Evolutionary conservation across 2,888 invertebrate species (phyloP).

Genomic region (Cryptocheilus praepositus): DNA sequence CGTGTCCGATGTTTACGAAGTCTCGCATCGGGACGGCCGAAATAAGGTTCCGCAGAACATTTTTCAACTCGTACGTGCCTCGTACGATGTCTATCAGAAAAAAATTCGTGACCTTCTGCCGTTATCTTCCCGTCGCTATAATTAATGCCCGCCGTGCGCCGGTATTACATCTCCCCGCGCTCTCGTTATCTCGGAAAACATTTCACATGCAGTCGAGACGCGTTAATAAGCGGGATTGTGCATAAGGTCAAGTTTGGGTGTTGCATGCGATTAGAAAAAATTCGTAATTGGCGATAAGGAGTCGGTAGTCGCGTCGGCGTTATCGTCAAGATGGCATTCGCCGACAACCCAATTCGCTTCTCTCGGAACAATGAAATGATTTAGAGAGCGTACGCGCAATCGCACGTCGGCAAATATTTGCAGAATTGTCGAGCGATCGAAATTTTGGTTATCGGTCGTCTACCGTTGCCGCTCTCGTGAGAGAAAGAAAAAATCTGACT

Average conservation of each 20-base stretch:
- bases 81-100: conserved; percentile 5
- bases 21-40: too few relatives aligned
- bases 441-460: too few relatives aligned
- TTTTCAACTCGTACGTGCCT: too few relatives aligned
- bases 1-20: too few relatives aligned
- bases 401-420: too few relatives aligned
- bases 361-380: too few relatives aligned
- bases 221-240: conserved; percentile 34
- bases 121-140: conserved; percentile 46
- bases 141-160: conserved; percentile 38
- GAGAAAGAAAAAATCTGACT: too few relatives aligned
- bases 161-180: conserved; percentile 28
- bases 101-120: conserved; percentile 22
- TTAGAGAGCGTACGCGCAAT: too few relatives aligned
- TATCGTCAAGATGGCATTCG: conserved; percentile 24
- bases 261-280: conserved; percentile 41
- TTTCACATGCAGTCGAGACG: conserved; percentile 36
- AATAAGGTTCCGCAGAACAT: too few relatives aligned
- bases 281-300: conserved; percentile 31
- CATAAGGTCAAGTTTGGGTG: conserved; percentile 43
- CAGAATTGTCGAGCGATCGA: too few relatives aligned
- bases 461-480: too few relatives aligned
- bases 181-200: conserved; percentile 43
- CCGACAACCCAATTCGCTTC: too few relatives aligned
- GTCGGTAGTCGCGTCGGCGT: conserved; percentile 17